A percentile compares a stretch with the other conserved stretches of the same genome.
phyloP scores from a whole-genome alignment of 2,113 vertebrate species.

The Sphaerodactylus townsendi region DNA sequence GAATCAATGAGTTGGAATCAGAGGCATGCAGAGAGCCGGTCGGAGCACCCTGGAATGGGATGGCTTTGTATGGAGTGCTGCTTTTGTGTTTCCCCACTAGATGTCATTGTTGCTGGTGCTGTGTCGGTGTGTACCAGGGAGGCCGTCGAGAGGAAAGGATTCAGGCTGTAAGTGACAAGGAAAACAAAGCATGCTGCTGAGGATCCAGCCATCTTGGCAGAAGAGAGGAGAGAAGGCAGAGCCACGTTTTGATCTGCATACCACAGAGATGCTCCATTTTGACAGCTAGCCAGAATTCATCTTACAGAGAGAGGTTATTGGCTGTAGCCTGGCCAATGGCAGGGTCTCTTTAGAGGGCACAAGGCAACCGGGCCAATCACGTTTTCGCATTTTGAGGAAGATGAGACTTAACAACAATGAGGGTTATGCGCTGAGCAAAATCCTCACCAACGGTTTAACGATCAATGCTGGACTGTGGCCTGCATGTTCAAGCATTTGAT shows the following conservation, averaged over 20 bases:
- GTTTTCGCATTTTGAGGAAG: neutral
- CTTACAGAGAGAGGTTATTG: rapidly evolving
- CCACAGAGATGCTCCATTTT: neutral
- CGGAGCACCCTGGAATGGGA: neutral
- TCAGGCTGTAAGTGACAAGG: neutral
- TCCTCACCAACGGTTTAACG: neutral
- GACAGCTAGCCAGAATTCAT: rapidly evolving
- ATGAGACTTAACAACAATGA: neutral
- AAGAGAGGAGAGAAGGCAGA: neutral
- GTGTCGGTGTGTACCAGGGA: conserved; percentile 8
- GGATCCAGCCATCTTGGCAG: conserved; percentile 32
- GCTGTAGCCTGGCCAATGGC: neutral
- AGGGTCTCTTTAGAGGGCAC: neutral
- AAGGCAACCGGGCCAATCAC: conserved; percentile 10
- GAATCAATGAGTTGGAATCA: neutral
- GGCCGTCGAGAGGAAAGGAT: conserved; percentile 11
- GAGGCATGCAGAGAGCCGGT: neutral
- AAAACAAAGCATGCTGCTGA: rapidly evolving
- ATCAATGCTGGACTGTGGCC: neutral
- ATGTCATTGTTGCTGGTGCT: conserved; percentile 67
- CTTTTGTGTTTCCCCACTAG: conserved; percentile 61
- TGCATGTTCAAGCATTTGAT: conserved; percentile 6
- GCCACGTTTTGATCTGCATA: rapidly evolving
- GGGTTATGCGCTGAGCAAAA: neutral
- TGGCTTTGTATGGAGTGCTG: neutral